These are phyloP conservation scores for Aegithalos caudatus DNA, from an alignment of 2,113 vertebrate species.

Conservation along the genomic window DNA sequence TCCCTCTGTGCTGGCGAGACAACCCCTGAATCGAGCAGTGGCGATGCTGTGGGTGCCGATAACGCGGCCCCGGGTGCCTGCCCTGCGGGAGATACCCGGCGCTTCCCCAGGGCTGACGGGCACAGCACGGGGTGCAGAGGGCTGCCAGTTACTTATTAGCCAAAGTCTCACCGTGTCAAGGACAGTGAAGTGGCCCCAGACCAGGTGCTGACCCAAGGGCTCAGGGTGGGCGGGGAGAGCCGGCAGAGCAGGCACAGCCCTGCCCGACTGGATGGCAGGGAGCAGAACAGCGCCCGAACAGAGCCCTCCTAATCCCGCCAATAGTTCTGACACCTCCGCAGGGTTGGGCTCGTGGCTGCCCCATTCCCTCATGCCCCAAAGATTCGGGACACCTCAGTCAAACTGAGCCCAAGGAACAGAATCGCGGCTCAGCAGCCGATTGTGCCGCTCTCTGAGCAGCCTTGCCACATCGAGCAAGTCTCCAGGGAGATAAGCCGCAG, in stretches of 20 bases:
- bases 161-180: rapidly evolving
- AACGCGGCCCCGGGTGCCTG: background rate
- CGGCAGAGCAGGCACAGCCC: background rate
- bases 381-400: background rate
- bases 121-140: background rate
- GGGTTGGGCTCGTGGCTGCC: rapidly evolving
- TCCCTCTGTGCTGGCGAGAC: background rate
- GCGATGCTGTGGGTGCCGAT: background rate
- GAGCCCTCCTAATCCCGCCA: rapidly evolving
- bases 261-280: background rate
- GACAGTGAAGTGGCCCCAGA: background rate
- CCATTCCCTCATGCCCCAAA: rapidly evolving
- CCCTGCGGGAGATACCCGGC: background rate
- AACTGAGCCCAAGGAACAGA: background rate
- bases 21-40: background rate
- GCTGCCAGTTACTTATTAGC: background rate
- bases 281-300: rapidly evolving
- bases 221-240: background rate
- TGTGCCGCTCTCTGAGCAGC: background rate
- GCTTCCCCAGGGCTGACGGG: background rate
- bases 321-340: rapidly evolving
- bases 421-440: rapidly evolving
- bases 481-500: background rate
- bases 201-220: background rate
- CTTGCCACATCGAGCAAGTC: rapidly evolving